Percentiles rank a stretch among this genome's conserved stretches.
Evolutionary conservation across 2,888 invertebrate genomes (phyloP).

Genomic region (Odiellus spinosus): DNA sequence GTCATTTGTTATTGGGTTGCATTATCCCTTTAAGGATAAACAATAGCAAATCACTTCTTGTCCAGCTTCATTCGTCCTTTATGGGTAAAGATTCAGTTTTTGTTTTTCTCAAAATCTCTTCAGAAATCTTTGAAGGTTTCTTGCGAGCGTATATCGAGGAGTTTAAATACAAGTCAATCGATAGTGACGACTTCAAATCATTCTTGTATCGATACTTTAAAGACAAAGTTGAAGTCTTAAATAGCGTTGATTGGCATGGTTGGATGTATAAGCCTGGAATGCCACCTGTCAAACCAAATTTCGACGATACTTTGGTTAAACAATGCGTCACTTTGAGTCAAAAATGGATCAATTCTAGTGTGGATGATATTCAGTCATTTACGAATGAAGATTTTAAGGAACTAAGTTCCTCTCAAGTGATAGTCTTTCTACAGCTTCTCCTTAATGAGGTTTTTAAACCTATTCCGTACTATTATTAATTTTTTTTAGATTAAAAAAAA

Average conservation of each 20-base stretch:
- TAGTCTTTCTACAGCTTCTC: slow-evolving; percentile 51
- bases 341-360: slow-evolving; percentile 36
- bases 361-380: slow-evolving; percentile 32
- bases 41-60: too few relatives aligned
- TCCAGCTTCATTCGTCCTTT: too few relatives aligned
- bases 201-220: slow-evolving; percentile 52
- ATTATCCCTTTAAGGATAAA: too few relatives aligned
- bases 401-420: slow-evolving; percentile 47
- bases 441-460: slow-evolving; percentile 32
- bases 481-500: slow-evolving; percentile 1
- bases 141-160: slow-evolving; percentile 59
- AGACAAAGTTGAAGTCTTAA: slow-evolving; percentile 35
- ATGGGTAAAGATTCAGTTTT: too few relatives aligned
- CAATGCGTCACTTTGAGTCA: slow-evolving; percentile 42
- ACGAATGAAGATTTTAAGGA: slow-evolving; percentile 36
- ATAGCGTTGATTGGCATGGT: slow-evolving; percentile 59
- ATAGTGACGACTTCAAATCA: slow-evolving; percentile 63
- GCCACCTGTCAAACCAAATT: slow-evolving; percentile 70
- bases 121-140: slow-evolving; percentile 60
- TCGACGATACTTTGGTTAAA: slow-evolving; percentile 48
- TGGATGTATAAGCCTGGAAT: slow-evolving; percentile 73
- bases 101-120: too few relatives aligned
- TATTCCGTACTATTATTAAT: slow-evolving; percentile 1
- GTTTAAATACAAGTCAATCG: slow-evolving; percentile 65
- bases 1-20: too few relatives aligned